Evolutionary conservation across 2,888 invertebrate species (phyloP), one percentile per base, ranked within the genome.

Genomic region (Choristoneura rosaceana): DNA sequence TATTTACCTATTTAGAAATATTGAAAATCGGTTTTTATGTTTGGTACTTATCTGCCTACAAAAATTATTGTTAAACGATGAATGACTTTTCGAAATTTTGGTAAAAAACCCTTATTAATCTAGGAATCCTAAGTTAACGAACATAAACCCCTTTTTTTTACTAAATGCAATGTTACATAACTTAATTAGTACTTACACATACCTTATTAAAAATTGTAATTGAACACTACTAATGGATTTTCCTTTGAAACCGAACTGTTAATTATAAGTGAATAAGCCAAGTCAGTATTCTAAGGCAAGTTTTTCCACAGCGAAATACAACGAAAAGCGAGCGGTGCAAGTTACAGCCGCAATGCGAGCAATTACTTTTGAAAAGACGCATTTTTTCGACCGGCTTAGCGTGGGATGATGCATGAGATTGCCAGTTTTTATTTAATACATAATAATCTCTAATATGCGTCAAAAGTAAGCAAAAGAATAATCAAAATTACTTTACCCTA

Each of bases 281-380:
- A 85, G 84, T 84, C 81, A 74, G 82, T 82, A 83, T 84, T 84
- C 85, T 82, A 82, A 84, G 80, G 80, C 82, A 80, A 87, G 84
- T 89, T 90, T 90, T 90, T 90, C 84, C 82, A 84, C 82, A 80
- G 82, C 77, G 78, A 83, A 84, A 85, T 82, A 84, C 82, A 81
- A 82, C 77, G 78, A 84, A 84, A 85, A 80, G 74, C 70, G 45
- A 1, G 12, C 62, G 65, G 75, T 60, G 33, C 61, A 70, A 74
- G 69, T 58, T 9, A 75, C 15, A 61, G 61, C 52, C 65, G 71
- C 38, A 47, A 0, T 47, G 77, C 78, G 77, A n/a, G 14, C 5
- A 62, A 17, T 4, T 15, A 17, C 9, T 3, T n/a, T 50, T 15
- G n/a, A 50, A 10, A 43, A 12, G 12, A 12, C 3, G 12, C 43